Evolutionary conservation across 2,888 invertebrate species (phyloP).

Genomic region (Colostygia pectinataria): DNA sequence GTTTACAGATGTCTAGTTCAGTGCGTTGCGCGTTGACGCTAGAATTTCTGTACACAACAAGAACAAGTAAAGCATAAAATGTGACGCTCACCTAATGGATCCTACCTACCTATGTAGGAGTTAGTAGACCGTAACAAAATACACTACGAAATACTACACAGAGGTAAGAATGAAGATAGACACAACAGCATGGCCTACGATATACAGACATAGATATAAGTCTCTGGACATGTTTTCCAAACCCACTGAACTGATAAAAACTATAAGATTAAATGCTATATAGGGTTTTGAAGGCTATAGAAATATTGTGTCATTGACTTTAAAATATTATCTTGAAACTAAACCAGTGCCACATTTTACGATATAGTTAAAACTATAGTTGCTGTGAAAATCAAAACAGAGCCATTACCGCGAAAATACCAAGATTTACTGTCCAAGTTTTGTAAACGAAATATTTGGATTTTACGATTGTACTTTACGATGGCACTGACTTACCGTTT

Average conservation of each 20-base stretch:
- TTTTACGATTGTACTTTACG: slow-evolving; percentile 24
- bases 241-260: no score
- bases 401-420: slow-evolving; percentile 10
- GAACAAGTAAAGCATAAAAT: not conserved
- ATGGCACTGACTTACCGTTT: slow-evolving; percentile 16
- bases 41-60: slow-evolving; percentile 6
- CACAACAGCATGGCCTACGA: no score
- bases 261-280: no score
- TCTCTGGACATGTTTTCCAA: no score
- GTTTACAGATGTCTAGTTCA: slow-evolving; percentile 7
- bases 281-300: no score
- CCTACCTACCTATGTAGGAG: no score
- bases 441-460: slow-evolving; percentile 21
- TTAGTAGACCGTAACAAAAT: no score
- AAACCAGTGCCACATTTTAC: slow-evolving; percentile 4
- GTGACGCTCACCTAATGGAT: no score
- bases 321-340: not conserved
- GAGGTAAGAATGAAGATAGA: no score
- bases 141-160: no score
- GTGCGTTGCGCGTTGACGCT: not conserved
- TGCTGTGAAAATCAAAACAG: slow-evolving; percentile 11
- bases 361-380: slow-evolving; percentile 7
- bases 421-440: slow-evolving; percentile 17
- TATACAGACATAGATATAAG: no score
- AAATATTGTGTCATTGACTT: not conserved